Conservation (phyloP, 2,113 vertebrate genomes). For the Delphinapterus leucas region DNA sequence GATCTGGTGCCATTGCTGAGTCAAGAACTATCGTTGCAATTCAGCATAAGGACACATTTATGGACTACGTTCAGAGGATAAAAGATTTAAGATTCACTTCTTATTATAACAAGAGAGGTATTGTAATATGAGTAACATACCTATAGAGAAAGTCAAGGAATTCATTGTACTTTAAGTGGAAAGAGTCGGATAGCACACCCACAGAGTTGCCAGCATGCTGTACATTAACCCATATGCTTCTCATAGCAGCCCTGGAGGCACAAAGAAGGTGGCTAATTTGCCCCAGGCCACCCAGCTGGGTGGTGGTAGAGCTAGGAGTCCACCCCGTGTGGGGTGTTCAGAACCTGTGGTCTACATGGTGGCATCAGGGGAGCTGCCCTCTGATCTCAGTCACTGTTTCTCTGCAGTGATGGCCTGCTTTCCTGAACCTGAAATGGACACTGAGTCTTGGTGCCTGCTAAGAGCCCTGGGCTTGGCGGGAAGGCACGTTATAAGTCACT, state of each 20-base stretch:
- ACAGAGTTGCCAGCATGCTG: too few relatives aligned
- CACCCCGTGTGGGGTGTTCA: rapidly evolving
- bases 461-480: neutral
- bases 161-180: neutral
- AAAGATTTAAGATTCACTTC: neutral
- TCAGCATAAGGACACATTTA: neutral
- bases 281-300: neutral
- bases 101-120: neutral
- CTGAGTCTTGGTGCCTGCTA: rapidly evolving
- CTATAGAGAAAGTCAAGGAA: neutral
- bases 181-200: rapidly evolving
- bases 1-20: neutral
- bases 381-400: neutral
- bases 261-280: neutral
- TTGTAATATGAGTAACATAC: neutral
- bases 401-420: neutral
- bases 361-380: rapidly evolving
- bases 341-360: too few relatives aligned
- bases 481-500: neutral
- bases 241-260: neutral
- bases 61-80: neutral
- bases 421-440: neutral
- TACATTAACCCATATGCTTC: rapidly evolving
- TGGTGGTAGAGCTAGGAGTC: neutral
- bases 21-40: neutral